These are phyloP conservation scores for Tetramorium parvispinum DNA, from an alignment of 1,140 invertebrate species.

Conservation along the genomic window DNA sequence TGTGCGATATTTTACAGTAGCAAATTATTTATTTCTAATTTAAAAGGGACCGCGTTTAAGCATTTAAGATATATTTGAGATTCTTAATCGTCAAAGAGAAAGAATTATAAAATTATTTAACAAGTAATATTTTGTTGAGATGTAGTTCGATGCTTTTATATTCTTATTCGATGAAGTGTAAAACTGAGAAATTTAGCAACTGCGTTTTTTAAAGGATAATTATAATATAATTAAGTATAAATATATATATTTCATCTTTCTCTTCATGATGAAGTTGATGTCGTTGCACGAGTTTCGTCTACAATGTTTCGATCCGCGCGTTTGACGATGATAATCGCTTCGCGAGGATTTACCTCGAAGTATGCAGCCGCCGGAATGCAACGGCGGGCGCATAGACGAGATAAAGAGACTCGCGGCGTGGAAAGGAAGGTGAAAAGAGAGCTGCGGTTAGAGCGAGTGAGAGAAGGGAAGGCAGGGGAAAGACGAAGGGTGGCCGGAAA, in stretches of 20 bases:
- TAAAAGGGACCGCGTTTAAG: neutral
- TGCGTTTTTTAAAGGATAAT: neutral
- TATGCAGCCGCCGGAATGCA: conserved; percentile 55
- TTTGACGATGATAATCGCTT: conserved; percentile 65
- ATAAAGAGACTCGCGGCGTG: conserved; percentile 56
- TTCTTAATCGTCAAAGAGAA: neutral
- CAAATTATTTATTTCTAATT: neutral
- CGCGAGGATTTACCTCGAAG: conserved; percentile 58
- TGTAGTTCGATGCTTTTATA: neutral
- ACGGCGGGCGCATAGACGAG: conserved; percentile 54
- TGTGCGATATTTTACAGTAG: neutral
- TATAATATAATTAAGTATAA: neutral
- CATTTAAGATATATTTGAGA: neutral
- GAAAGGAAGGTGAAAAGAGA: conserved; percentile 43
- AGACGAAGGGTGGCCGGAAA: conserved; percentile 68
- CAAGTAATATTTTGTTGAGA: neutral
- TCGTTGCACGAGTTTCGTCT: conserved; percentile 4
- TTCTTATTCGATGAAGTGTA: neutral
- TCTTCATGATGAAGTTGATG: conserved; percentile 6
- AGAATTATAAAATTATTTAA: neutral
- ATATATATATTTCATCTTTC: neutral
- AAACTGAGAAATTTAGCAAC: neutral
- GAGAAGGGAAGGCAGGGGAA: neutral
- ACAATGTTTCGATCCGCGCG: conserved; percentile 26
- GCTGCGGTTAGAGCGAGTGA: neutral